Percentiles rank a stretch among this genome's conserved stretches.
These are phyloP conservation scores for Dendrolimus houi DNA, from an alignment of 2,888 invertebrate species.

Conservation along the genomic window DNA sequence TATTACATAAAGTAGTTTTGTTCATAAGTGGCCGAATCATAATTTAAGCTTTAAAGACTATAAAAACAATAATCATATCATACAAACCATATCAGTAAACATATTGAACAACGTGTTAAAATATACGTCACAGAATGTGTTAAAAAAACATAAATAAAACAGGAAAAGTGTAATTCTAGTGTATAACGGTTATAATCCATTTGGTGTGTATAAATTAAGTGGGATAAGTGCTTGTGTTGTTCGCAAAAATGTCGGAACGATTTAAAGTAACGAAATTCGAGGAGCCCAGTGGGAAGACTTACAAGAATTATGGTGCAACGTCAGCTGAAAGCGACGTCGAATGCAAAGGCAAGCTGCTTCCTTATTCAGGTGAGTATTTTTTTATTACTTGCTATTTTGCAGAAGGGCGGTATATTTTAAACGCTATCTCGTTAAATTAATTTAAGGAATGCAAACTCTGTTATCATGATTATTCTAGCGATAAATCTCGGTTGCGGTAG, in stretches of 20 bases:
- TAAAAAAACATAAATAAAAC: background rate
- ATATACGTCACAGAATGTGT: background rate
- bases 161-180: background rate
- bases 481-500: too few species aligned
- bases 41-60: background rate
- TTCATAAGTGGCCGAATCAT: too few species aligned
- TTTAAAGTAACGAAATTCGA: conserved; percentile 78
- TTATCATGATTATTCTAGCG: too few species aligned
- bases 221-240: conserved; percentile 2
- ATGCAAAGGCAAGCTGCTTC: conserved; percentile 59
- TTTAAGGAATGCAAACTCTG: too few species aligned
- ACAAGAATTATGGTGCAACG: conserved; percentile 77
- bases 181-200: conserved; percentile 1
- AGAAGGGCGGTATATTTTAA: too few species aligned
- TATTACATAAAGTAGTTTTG: background rate
- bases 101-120: background rate
- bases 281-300: conserved; percentile 69
- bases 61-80: background rate
- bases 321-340: conserved; percentile 65
- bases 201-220: conserved; percentile 14
- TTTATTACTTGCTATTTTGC: background rate
- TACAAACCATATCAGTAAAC: background rate
- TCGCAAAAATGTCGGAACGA: conserved; percentile 71
- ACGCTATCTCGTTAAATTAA: too few species aligned
- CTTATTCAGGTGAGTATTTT: conserved; percentile 53